phyloP scores from a whole-genome alignment of 2,888 invertebrate genomes.

The Drosophila mulleri region DNA sequence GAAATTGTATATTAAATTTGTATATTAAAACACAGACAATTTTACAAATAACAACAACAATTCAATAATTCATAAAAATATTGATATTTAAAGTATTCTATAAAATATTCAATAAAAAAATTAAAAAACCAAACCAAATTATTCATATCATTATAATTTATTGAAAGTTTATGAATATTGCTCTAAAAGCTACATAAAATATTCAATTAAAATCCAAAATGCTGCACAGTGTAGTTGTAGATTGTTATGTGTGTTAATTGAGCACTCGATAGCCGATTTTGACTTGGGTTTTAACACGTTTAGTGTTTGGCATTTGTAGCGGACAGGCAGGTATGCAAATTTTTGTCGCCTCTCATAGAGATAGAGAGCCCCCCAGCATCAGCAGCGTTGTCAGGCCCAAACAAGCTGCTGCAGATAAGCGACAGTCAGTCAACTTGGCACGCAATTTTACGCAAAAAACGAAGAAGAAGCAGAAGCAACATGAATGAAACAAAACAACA shows the following conservation, averaged over 20 bases:
- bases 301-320: conserved; percentile 38
- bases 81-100: not conserved
- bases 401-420: conserved; percentile 44
- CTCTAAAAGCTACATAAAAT: not conserved
- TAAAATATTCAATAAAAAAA: not conserved
- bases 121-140: not conserved
- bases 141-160: not conserved
- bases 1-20: too few relatives aligned
- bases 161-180: not conserved
- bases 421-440: conserved; percentile 44
- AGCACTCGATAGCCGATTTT: conserved; percentile 55
- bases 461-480: not conserved
- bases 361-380: conserved; percentile 27
- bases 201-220: not conserved
- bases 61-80: too few relatives aligned
- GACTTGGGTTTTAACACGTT: conserved; percentile 68
- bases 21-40: too few relatives aligned
- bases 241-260: conserved; percentile 66
- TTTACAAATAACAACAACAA: too few relatives aligned
- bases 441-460: conserved; percentile 31
- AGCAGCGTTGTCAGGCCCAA: not conserved
- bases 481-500: conserved; percentile 6
- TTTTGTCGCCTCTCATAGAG: conserved; percentile 46
- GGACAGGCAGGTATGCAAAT: conserved; percentile 68
- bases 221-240: not conserved